Conservation (phyloP, 2,113 vertebrate genomes). For the Pluvialis apricaria region DNA sequence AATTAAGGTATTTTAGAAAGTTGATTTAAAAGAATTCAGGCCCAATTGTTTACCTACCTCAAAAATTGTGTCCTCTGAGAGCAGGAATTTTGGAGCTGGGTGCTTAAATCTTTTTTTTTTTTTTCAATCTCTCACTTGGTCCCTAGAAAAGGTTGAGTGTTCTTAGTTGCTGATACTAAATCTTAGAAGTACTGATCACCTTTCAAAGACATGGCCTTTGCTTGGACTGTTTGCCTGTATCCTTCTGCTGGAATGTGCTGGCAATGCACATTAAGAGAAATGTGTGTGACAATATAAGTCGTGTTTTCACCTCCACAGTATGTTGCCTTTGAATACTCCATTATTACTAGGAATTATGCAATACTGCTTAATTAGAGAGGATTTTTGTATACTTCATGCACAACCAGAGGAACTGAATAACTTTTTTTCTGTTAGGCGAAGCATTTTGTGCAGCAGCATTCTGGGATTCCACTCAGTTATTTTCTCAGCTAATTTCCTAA, state of each 20-base stretch:
- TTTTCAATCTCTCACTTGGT: background rate
- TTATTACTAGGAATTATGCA: background rate
- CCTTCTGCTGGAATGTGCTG: background rate
- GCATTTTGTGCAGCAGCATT: background rate
- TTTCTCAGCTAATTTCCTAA: background rate
- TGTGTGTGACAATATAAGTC: fast-evolving
- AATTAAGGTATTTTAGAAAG: background rate
- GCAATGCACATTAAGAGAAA: background rate
- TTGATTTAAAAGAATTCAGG: background rate
- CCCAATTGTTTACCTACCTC: background rate
- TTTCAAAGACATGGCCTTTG: background rate
- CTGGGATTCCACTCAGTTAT: background rate
- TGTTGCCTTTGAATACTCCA: background rate
- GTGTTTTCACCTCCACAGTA: background rate
- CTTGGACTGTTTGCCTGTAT: background rate
- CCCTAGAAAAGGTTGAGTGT: background rate
- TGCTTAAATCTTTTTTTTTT: background rate
- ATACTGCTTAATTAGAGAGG: background rate
- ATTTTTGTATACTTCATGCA: background rate
- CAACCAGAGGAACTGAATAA: background rate
- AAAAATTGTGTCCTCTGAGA: background rate
- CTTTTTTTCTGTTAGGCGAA: background rate
- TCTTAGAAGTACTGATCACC: background rate
- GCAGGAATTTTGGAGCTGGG: background rate
- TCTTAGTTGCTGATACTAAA: background rate